phyloP scores from a whole-genome alignment of 2,888 invertebrate genomes.

The Lasioglossum morio region DNA sequence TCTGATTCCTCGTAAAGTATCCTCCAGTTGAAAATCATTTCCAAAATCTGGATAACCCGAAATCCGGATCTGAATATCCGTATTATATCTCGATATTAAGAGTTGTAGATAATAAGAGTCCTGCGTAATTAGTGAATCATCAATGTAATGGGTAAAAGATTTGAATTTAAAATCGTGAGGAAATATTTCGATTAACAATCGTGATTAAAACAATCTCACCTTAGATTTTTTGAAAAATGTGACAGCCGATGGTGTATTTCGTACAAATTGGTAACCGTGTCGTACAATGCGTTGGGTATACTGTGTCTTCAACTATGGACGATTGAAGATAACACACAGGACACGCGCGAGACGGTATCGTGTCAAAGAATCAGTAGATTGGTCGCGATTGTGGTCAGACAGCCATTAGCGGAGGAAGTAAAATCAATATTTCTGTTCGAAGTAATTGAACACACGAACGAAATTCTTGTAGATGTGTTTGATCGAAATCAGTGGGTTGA shows the following conservation, averaged over 20 bases:
- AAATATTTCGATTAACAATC: no score
- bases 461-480: not conserved
- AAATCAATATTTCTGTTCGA: not conserved
- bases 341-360: not conserved
- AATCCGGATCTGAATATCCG: no score
- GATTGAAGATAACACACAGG: not conserved
- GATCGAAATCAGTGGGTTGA: not conserved
- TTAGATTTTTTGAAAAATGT: not conserved
- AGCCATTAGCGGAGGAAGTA: not conserved
- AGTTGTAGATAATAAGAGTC: no score
- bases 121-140: no score
- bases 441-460: not conserved
- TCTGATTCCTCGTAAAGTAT: not conserved
- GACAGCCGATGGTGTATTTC: not conserved
- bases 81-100: no score
- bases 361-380: conserved; percentile 8
- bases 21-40: not conserved
- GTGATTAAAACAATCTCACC: no score
- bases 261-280: not conserved
- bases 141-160: not conserved
- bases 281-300: not conserved
- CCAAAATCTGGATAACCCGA: no score
- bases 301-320: not conserved
- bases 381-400: not conserved
- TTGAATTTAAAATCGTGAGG: not conserved